These are phyloP conservation scores for Manis pentadactyla DNA, from an alignment of 2,797 vertebrate genomes.

Conservation along the genomic window DNA sequence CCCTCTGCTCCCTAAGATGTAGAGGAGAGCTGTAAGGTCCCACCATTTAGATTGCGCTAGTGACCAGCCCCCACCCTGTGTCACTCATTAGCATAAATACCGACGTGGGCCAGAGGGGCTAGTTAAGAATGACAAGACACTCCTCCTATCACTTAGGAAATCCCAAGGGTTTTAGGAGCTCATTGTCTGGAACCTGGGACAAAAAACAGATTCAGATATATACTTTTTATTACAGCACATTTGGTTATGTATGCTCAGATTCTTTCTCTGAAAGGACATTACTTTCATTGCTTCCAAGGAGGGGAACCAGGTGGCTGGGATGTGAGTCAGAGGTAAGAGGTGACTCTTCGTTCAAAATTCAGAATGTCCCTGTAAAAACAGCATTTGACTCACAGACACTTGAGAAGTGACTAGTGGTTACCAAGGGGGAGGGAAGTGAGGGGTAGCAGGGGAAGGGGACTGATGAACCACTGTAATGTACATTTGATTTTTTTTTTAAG, in stretches of 20 bases:
- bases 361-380: background rate
- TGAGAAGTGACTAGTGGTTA: too few species aligned
- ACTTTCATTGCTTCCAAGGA: background rate
- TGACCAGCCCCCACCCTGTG: background rate
- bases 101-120: background rate
- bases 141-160: background rate
- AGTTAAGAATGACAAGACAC: background rate
- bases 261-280: background rate
- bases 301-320: background rate
- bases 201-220: background rate
- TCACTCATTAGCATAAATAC: constrained; percentile 9
- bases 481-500: too few species aligned
- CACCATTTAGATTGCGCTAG: background rate
- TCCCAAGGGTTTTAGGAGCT: background rate
- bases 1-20: background rate
- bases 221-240: background rate
- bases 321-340: background rate
- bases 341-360: background rate
- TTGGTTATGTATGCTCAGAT: background rate
- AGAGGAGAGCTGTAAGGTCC: background rate
- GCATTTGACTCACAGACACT: too few species aligned
- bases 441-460: too few species aligned
- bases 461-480: too few species aligned
- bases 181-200: background rate
- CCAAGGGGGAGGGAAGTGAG: too few species aligned